phyloP scores from a whole-genome alignment of 2,113 vertebrate genomes.

The Anguilla japonica region DNA sequence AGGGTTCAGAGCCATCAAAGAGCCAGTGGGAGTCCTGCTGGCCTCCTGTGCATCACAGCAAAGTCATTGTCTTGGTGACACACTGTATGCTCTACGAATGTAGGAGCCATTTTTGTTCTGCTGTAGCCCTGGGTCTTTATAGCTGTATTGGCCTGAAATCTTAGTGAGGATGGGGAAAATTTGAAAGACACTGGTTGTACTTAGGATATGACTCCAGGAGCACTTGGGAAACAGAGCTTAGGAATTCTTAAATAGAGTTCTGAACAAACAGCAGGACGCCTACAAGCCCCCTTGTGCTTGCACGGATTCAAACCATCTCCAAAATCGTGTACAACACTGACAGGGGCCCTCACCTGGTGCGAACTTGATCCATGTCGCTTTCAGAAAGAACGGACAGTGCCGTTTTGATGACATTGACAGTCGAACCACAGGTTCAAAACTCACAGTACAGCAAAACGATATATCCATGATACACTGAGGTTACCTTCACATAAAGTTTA shows the following conservation, averaged over 20 bases:
- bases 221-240: neutral
- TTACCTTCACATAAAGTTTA: neutral
- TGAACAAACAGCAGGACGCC: neutral
- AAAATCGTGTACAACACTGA: neutral
- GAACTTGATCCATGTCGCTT: neutral
- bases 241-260: neutral
- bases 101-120: no score
- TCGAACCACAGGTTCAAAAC: neutral
- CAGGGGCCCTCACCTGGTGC: neutral
- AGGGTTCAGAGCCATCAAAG: neutral
- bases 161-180: neutral
- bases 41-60: no score
- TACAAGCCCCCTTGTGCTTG: conserved; percentile 3
- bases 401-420: neutral
- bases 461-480: neutral
- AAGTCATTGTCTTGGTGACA: no score
- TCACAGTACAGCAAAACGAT: neutral
- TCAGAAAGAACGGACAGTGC: neutral
- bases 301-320: neutral
- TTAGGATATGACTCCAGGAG: neutral
- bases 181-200: neutral
- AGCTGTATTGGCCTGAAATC: neutral
- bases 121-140: neutral
- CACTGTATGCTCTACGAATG: no score
- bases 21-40: no score